These are phyloP conservation scores for Promerops cafer DNA, from an alignment of 2,113 vertebrate genomes.

Conservation along the genomic window DNA sequence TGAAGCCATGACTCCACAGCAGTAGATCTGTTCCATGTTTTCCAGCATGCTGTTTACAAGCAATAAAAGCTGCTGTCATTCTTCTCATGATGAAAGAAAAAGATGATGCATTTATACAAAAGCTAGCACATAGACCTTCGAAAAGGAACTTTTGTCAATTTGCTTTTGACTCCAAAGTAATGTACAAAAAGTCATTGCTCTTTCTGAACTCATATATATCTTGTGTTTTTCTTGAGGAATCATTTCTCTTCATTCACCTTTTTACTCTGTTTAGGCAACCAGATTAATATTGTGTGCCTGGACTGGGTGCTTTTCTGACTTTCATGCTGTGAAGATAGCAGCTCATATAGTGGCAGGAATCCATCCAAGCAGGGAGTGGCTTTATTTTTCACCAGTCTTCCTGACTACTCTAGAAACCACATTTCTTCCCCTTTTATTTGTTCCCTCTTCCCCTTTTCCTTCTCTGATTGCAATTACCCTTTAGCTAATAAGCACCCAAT, in stretches of 20 bases:
- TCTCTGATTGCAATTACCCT: neutral
- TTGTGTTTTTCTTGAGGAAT: neutral
- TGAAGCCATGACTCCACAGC: neutral
- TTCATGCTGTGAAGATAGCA: neutral
- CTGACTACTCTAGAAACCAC: neutral
- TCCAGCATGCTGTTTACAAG: neutral
- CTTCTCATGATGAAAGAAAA: conserved; percentile 29
- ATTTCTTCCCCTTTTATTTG: neutral
- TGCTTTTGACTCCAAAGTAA: neutral
- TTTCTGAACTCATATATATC: neutral
- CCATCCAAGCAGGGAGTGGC: neutral
- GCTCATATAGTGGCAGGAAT: neutral
- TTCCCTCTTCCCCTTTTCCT: neutral
- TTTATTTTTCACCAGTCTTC: neutral
- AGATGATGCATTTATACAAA: neutral
- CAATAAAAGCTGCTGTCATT: conserved; percentile 56
- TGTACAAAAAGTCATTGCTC: neutral
- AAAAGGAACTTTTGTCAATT: neutral
- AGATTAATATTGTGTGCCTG: neutral
- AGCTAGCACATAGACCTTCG: neutral
- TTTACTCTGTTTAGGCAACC: neutral
- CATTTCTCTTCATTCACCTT: conserved; percentile 38
- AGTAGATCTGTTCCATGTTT: neutral
- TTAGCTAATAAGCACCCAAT: neutral
- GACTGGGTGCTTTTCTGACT: neutral